Evolutionary conservation across 1,140 invertebrate species (phyloP), one percentile per base, ranked within the genome.

Genomic region (Psix sp.): DNA sequence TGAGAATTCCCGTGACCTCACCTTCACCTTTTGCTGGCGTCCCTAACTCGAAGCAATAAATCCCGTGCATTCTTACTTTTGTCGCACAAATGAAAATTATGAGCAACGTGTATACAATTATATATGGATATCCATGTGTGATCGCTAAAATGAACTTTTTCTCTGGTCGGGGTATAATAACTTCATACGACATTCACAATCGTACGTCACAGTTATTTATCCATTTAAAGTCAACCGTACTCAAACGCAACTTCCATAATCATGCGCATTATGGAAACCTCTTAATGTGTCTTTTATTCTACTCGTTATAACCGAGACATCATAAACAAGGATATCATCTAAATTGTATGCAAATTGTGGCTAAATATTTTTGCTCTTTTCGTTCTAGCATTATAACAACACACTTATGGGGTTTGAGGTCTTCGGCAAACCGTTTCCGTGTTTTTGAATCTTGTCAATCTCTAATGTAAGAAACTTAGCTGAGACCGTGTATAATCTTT

Each of bases 381-480:
- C 11, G 18, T 40, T 57, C 11, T 48, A 3, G 24, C 52, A 13
- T 59, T 59, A 51, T 59, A 63, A 63, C 54, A 43, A 29, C n/a
- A 21, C 18, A 18, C 31, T 63, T 35, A 16, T 57, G 18, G 39
- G 45, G 51, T 68, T 62, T 57, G 49, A 43, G 45, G 56, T 49
- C 39, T 59, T 56, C 42, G 36, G 46, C 24, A 59, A 42, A 51
- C 49, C 40, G 72, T 81, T 81, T 81, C 77, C 75, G 80, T 43
- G 63, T 79, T 57, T 62, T 65, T 40, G 20, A 18, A 40, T 16
- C 46, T 29, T 45, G 40, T 65, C 51, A 20, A 40, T 51, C 35
- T 42, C 29, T 13, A 49, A 48, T 9, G n/a, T 29, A 26, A 60
- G 60, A 70, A 71, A 70, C 48, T 71, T 43, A 62, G 60, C 71